phyloP scores from a whole-genome alignment of 2,888 invertebrate species.

The Stenichneumon culpator region DNA sequence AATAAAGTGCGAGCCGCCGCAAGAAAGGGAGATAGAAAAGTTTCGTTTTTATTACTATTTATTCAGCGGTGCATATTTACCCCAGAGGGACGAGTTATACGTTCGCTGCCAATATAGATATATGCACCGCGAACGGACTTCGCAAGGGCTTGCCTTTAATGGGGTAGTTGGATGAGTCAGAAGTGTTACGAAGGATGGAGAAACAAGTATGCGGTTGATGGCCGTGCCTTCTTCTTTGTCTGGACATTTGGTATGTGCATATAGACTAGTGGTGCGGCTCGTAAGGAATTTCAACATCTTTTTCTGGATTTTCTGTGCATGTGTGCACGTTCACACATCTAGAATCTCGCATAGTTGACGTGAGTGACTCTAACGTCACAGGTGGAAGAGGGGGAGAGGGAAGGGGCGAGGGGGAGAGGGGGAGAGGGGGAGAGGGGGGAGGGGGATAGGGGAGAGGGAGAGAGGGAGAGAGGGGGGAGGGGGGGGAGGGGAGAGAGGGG shows the following conservation, averaged over 20 bases:
- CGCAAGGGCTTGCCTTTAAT: slow-evolving; percentile 29
- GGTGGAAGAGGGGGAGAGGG: too few relatives aligned
- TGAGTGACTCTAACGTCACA: too few relatives aligned
- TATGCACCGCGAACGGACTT: not conserved
- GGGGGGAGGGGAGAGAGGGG: too few relatives aligned
- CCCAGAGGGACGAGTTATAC: not conserved
- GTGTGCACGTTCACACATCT: too few relatives aligned
- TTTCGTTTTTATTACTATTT: slow-evolving; percentile 52
- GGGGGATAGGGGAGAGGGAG: too few relatives aligned
- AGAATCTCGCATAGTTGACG: too few relatives aligned
- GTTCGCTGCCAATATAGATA: not conserved
- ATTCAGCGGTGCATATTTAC: slow-evolving; percentile 50
- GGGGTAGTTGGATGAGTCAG: slow-evolving; percentile 21
- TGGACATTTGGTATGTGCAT: not conserved
- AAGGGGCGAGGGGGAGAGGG: too few relatives aligned
- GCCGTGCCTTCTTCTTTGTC: slow-evolving; percentile 11
- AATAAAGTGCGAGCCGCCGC: slow-evolving; percentile 32
- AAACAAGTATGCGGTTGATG: slow-evolving; percentile 1
- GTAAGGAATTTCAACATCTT: too few relatives aligned
- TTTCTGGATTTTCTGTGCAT: too few relatives aligned
- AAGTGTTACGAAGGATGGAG: slow-evolving; percentile 10
- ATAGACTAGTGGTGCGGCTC: too few relatives aligned
- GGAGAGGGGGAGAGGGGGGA: too few relatives aligned
- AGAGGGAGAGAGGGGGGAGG: too few relatives aligned
- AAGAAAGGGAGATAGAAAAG: slow-evolving; percentile 10